A percentile compares a stretch with the other conserved stretches of the same genome.
Evolutionary conservation across 2,113 vertebrate species (phyloP).

Genomic region (Marmota flaviventris): DNA sequence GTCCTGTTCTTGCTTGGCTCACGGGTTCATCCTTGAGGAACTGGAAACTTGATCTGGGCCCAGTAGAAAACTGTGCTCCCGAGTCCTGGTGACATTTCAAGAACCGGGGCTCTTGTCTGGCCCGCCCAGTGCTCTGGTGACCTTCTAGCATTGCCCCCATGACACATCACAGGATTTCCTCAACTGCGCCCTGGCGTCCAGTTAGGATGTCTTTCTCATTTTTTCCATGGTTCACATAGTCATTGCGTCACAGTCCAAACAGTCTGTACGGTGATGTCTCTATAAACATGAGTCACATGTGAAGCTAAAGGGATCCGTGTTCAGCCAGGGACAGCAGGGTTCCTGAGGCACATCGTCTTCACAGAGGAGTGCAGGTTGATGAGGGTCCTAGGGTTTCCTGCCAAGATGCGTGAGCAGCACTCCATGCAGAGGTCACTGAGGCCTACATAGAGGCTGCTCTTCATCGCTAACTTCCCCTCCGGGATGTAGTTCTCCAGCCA

Average conservation of each 20-base stretch:
- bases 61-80: slow-evolving; percentile 7
- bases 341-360: background rate
- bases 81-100: slow-evolving; percentile 70
- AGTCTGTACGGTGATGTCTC: slow-evolving; percentile 31
- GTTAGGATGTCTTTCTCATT: slow-evolving; percentile 74
- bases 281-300: slow-evolving; percentile 76
- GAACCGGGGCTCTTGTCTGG: background rate
- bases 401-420: background rate
- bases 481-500: background rate
- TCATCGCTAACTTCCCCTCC: background rate
- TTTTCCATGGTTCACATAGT: slow-evolving; percentile 75
- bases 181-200: slow-evolving; percentile 77
- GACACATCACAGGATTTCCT: slow-evolving; percentile 84
- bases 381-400: background rate
- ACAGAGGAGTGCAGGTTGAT: accelerated
- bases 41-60: slow-evolving; percentile 64
- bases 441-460: background rate
- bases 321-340: background rate
- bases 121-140: slow-evolving; percentile 69
- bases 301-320: slow-evolving; percentile 5
- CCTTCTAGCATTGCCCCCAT: slow-evolving; percentile 69
- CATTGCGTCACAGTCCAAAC: slow-evolving; percentile 48
- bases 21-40: background rate
- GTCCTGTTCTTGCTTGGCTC: background rate
- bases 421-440: background rate